phyloP scores from a whole-genome alignment of 2,888 invertebrate genomes.

The Rhogogaster chlorosoma region DNA sequence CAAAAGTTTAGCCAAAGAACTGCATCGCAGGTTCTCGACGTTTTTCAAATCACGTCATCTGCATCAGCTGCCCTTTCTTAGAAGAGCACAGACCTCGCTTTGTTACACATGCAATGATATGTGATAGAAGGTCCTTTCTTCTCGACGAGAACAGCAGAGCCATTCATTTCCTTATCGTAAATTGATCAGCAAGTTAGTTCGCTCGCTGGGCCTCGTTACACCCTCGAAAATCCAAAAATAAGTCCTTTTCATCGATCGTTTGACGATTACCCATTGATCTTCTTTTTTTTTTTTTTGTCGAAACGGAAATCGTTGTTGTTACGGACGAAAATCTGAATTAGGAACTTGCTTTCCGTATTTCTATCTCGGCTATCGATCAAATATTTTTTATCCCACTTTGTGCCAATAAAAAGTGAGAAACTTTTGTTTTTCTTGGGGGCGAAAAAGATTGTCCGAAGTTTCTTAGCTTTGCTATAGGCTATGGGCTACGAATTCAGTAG shows the following conservation, averaged over 20 bases:
- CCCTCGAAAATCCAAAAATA: neutral
- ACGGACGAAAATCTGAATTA: neutral
- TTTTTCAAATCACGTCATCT: neutral
- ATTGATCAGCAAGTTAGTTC: neutral
- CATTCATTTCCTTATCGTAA: neutral
- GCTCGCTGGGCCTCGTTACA: neutral
- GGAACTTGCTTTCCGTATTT: neutral
- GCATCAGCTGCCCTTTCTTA: neutral
- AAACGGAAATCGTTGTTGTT: neutral
- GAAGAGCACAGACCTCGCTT: neutral
- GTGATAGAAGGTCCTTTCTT: neutral
- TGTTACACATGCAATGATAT: neutral
- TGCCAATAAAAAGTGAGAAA: neutral
- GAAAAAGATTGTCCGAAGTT: neutral
- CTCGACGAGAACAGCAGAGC: neutral
- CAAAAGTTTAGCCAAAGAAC: neutral
- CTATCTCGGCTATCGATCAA: neutral
- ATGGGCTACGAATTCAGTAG: neutral
- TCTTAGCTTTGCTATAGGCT: neutral
- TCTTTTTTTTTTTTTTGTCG: neutral
- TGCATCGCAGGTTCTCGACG: neutral
- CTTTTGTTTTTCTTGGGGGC: neutral
- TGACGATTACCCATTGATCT: neutral
- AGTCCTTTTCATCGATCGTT: neutral
- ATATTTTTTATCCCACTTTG: neutral